Base-by-base conservation (phyloP, 2,888 invertebrate species). In the Cephus spinipes region DNA sequence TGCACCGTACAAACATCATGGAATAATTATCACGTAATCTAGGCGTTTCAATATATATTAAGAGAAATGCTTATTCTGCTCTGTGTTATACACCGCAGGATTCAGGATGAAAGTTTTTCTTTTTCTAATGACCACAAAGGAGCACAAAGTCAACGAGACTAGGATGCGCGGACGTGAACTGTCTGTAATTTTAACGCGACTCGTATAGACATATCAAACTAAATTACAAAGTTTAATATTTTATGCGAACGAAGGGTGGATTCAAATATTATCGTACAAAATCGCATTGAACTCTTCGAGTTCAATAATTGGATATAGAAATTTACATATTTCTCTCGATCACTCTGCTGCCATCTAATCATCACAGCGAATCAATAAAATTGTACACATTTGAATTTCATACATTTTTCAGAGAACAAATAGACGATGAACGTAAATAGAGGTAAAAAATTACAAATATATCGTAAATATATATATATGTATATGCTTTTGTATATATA, bases 361-460 rank as follows among this genome's bases (percentile, higher is more conserved):
- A 23, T 71, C 12, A 71, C 12, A 71, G 71, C 31, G 15, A 12
- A 31, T 32, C 71, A 9, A 31, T 71, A 71, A 12, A 23, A 31
- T 71, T 23, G 32, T 33, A 32, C 32, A 30, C 6, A 31, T 3
- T 9, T 23, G 15, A 71, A 31, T 31, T 6, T 31, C 71, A 32
- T 71, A 31, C 12, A 31, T 15, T 33, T 71, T 30, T 71, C 12
- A 9, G 2, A 55, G 9, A 15, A 55, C 2, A 23, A 55, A 55
- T 55, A 55, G 55, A 55, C 55, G 55, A 33, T 31, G 33, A 71
- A 71, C 71, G 31, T 71, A 71, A 71, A 12, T 30, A 69, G 12
- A 73, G 75, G 79, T 80, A 82, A 77, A 82, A 82, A 82, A 81
- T 81, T 83, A 84, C 81, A 83, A 81, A 82, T 79, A 85, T 84